Evolutionary conservation across 2,113 vertebrate genomes (phyloP).

Genomic region (Neolamprologus sp.): DNA sequence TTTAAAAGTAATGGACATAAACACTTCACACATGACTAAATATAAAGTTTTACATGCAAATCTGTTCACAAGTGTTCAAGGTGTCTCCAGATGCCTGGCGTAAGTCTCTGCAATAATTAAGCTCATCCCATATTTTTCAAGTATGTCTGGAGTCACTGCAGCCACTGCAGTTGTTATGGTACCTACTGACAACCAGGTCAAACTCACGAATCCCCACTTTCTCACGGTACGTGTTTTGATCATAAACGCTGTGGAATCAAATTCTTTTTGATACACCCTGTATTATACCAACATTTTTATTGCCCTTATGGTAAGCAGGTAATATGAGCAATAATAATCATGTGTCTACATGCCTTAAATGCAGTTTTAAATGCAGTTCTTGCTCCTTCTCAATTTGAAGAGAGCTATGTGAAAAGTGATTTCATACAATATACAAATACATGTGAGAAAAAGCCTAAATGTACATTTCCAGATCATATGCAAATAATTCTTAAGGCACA

Average conservation of each 20-base stretch:
- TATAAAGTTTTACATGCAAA: neutral
- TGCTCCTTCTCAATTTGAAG: rapidly evolving
- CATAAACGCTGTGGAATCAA: neutral
- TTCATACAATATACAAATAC: neutral
- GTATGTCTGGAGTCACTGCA: neutral
- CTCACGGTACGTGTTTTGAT: neutral
- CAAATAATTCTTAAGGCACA: neutral
- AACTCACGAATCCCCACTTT: neutral
- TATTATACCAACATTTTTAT: neutral
- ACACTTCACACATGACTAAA: neutral
- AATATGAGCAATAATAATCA: neutral
- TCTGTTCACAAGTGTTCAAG: neutral
- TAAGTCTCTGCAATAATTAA: neutral
- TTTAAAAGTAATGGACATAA: neutral
- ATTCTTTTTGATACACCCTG: neutral
- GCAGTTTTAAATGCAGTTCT: neutral
- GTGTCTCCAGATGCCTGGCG: rapidly evolving
- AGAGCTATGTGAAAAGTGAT: neutral
- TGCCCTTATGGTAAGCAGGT: neutral
- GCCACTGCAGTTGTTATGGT: neutral
- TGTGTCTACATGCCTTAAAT: neutral
- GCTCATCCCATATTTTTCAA: rapidly evolving
- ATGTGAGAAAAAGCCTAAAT: neutral
- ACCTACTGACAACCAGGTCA: neutral
- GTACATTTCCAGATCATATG: neutral